Conservation (phyloP, 2,113 vertebrate species). For the Madoqua kirkii region DNA sequence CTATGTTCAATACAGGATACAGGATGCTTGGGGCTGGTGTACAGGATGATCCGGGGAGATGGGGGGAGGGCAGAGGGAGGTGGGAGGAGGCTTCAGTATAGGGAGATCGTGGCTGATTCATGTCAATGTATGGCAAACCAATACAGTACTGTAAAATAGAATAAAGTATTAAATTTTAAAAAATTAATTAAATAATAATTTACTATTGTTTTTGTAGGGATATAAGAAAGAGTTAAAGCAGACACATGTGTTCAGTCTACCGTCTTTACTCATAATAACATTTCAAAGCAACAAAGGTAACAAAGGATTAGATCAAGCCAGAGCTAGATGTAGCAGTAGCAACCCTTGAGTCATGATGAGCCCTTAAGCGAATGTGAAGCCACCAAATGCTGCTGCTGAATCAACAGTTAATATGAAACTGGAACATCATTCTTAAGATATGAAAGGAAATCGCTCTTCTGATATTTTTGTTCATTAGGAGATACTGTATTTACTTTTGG, state of each 20-base stretch:
- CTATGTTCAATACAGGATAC: too few species aligned
- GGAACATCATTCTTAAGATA: neutral
- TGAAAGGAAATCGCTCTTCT: neutral
- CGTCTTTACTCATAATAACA: neutral
- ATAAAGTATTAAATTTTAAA: too few species aligned
- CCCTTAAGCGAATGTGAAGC: neutral
- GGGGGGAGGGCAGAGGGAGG: too few species aligned
- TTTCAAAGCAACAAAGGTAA: neutral
- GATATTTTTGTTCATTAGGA: neutral
- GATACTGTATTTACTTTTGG: neutral
- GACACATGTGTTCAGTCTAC: neutral
- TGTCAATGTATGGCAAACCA: too few species aligned
- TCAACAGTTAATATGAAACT: conserved; percentile 10
- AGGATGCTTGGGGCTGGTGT: too few species aligned
- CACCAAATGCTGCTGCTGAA: neutral
- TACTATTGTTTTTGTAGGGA: neutral
- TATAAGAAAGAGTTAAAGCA: neutral
- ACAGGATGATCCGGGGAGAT: too few species aligned
- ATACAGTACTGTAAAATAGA: too few species aligned
- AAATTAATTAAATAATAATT: too few species aligned
- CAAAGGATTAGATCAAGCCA: neutral
- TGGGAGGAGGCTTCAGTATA: too few species aligned
- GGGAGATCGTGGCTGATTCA: too few species aligned
- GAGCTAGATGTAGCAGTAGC: neutral
- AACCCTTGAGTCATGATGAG: neutral